A percentile compares a stretch with the other conserved stretches of the same genome.
phyloP scores from a whole-genome alignment of 2,888 invertebrate genomes.

The Celastrina argiolus region DNA sequence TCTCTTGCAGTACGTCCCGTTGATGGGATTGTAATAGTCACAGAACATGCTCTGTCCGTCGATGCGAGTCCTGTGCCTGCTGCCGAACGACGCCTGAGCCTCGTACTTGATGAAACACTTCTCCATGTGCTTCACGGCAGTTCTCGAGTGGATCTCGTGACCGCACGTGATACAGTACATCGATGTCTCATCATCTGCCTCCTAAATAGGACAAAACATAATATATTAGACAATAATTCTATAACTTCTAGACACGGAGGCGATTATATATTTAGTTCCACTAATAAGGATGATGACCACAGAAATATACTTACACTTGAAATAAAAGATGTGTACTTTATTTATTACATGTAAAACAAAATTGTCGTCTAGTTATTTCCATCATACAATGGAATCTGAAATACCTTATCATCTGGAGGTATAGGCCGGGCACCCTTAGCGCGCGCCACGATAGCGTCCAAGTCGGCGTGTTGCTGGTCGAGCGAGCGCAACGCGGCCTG shows the following conservation, averaged over 20 bases:
- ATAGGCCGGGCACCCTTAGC: slow-evolving; percentile 83
- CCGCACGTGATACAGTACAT: slow-evolving; percentile 99
- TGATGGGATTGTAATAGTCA: slow-evolving; percentile 93
- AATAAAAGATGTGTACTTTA: no score
- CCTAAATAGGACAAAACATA: slow-evolving; percentile 42
- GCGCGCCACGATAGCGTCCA: slow-evolving; percentile 88
- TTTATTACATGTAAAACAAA: no score
- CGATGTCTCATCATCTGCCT: slow-evolving; percentile 83
- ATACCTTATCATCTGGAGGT: slow-evolving; percentile 74
- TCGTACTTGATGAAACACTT: slow-evolving; percentile 99
- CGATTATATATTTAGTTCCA: no score
- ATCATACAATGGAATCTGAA: no score
- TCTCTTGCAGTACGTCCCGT: slow-evolving; percentile 96
- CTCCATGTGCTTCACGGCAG: slow-evolving; percentile 97
- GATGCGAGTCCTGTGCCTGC: slow-evolving; percentile 94
- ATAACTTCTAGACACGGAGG: no score
- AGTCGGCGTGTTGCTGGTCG: slow-evolving; percentile 85
- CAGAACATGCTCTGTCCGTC: slow-evolving; percentile 98
- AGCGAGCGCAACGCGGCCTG: slow-evolving; percentile 87
- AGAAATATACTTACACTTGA: no score
- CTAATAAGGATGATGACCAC: no score
- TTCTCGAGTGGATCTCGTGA: slow-evolving; percentile 93
- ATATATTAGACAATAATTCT: background rate
- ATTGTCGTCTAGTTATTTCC: no score
- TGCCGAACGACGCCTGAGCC: slow-evolving; percentile 97